phyloP scores from a whole-genome alignment of 1,140 invertebrate genomes.

The Bacillus rossius region DNA sequence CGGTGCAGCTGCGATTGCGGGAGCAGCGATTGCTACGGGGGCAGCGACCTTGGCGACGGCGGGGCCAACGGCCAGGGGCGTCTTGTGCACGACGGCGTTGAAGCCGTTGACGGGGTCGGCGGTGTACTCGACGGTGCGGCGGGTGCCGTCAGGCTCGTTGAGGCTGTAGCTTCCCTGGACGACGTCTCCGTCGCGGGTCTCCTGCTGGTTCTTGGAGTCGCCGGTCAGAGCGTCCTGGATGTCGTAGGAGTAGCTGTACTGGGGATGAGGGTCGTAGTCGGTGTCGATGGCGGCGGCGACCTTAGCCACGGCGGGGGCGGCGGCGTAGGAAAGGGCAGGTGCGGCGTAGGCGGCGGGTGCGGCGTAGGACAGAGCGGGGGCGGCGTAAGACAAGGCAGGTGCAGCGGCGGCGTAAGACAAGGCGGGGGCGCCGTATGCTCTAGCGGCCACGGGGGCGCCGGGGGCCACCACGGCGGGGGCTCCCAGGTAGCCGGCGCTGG shows the following conservation, averaged over 20 bases:
- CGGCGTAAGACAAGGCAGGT: no score
- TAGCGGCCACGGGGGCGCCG: slow-evolving; percentile 20
- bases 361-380: no score
- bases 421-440: no score
- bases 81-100: slow-evolving; percentile 38
- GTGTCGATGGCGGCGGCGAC: slow-evolving; percentile 19
- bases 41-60: no score
- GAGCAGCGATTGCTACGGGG: no score
- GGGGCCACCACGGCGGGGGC: slow-evolving; percentile 17
- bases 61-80: no score
- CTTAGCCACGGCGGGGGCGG: slow-evolving; percentile 7
- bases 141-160: slow-evolving; percentile 55
- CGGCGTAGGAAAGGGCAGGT: no score
- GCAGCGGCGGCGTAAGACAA: no score
- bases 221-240: slow-evolving; percentile 49
- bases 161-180: slow-evolving; percentile 45
- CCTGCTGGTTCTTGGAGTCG: slow-evolving; percentile 25
- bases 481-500: slow-evolving; percentile 7
- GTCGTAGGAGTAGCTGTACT: slow-evolving; percentile 56
- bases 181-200: slow-evolving; percentile 25
- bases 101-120: slow-evolving; percentile 44
- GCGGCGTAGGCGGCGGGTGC: no score
- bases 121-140: slow-evolving; percentile 44
- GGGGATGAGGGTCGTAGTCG: slow-evolving; percentile 35
- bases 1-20: slow-evolving; percentile 28